Conservation (phyloP, 1,140 invertebrate genomes). For the Drosophila sechellia region DNA sequence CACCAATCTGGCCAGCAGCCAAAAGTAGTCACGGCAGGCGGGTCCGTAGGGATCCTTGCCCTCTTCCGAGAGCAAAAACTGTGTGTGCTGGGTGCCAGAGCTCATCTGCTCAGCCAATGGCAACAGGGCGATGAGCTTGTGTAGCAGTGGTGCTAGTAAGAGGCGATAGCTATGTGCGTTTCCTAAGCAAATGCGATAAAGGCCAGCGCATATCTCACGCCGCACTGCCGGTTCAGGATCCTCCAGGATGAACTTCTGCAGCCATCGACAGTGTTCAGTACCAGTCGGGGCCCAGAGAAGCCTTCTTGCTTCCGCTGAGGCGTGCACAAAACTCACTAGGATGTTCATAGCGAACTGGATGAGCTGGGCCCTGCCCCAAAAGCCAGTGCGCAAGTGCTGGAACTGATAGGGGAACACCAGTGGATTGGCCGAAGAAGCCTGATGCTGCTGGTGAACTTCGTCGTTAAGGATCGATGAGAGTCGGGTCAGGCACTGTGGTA, state of each 20-base stretch:
- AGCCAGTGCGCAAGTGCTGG: slow-evolving; percentile 93
- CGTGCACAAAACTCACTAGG: slow-evolving; percentile 93
- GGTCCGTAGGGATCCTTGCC: slow-evolving; percentile 96
- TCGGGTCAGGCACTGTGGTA: slow-evolving; percentile 91
- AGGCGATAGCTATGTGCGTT: slow-evolving; percentile 87
- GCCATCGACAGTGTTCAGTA: slow-evolving; percentile 89
- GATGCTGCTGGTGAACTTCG: slow-evolving; percentile 88
- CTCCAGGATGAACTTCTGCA: slow-evolving; percentile 91
- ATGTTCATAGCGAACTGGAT: slow-evolving; percentile 93
- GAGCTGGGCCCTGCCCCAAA: slow-evolving; percentile 94
- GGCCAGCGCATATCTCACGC: slow-evolving; percentile 94
- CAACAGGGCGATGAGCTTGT: slow-evolving; percentile 91
- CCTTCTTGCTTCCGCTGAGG: slow-evolving; percentile 88
- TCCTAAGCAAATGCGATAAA: slow-evolving; percentile 94
- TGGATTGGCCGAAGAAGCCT: slow-evolving; percentile 39
- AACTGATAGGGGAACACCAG: slow-evolving; percentile 88
- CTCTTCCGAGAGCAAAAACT: slow-evolving; percentile 89
- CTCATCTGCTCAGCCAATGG: slow-evolving; percentile 93
- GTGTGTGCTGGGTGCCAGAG: slow-evolving; percentile 86
- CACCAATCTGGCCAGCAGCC: slow-evolving; percentile 94
- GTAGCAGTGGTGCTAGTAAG: slow-evolving; percentile 90
- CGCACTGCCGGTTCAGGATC: slow-evolving; percentile 94
- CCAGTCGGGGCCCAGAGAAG: slow-evolving; percentile 87
- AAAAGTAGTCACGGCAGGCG: slow-evolving; percentile 97
- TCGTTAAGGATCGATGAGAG: slow-evolving; percentile 94